These are phyloP conservation scores for Calameuta filiformis DNA, from an alignment of 2,888 invertebrate genomes.

Conservation along the genomic window DNA sequence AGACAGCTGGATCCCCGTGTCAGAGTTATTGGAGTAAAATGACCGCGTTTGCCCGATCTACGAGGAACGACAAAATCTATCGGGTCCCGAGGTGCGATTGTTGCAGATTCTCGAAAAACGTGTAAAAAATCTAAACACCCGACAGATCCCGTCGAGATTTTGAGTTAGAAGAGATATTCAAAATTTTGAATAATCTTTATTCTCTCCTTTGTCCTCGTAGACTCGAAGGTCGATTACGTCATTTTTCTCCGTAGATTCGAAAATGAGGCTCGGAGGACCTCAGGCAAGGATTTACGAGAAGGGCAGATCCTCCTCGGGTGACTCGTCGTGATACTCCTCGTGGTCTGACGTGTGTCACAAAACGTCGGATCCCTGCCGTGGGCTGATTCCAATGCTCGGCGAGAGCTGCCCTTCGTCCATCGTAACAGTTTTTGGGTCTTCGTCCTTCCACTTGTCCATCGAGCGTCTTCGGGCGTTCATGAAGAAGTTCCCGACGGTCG, in stretches of 20 bases:
- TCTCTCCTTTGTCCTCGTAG: no score
- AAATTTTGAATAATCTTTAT: no score
- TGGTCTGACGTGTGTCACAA: slow-evolving; percentile 67
- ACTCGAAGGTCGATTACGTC: slow-evolving; percentile 14
- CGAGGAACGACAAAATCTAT: no score
- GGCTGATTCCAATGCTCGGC: slow-evolving; percentile 64
- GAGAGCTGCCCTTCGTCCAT: slow-evolving; percentile 64
- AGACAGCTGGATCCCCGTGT: no score
- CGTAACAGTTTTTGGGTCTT: slow-evolving; percentile 76
- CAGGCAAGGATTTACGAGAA: slow-evolving; percentile 55
- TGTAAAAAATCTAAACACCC: slow-evolving; percentile 29
- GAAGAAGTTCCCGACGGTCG: slow-evolving; percentile 99
- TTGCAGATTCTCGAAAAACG: slow-evolving; percentile 24
- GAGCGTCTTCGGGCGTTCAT: slow-evolving; percentile 99
- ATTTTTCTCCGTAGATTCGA: neutral
- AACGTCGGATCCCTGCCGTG: slow-evolving; percentile 62
- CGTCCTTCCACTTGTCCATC: slow-evolving; percentile 99
- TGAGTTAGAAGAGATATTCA: neutral
- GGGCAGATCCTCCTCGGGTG: slow-evolving; percentile 62
- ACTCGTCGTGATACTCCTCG: slow-evolving; percentile 66
- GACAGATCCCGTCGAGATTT: slow-evolving; percentile 18
- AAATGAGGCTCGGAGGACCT: neutral
- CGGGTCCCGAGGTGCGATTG: no score
- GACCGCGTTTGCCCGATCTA: no score
- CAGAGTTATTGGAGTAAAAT: no score